Conservation (phyloP, 1,140 invertebrate genomes). For the Bombus polaris region DNA sequence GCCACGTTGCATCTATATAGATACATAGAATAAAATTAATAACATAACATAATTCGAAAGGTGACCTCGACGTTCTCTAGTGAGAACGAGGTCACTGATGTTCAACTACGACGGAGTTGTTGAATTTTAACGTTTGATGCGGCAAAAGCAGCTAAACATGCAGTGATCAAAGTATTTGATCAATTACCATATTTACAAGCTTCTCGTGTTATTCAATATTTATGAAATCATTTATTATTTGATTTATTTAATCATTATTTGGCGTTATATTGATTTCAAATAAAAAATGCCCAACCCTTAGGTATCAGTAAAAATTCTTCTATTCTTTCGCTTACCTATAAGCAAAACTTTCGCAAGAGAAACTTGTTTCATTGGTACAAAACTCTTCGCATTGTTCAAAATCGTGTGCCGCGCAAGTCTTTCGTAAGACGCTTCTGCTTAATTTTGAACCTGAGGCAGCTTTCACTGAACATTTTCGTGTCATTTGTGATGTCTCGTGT, state of each 20-base stretch:
- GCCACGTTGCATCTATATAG: constrained; percentile 79
- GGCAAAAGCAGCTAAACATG: background rate
- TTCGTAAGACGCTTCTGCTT: constrained; percentile 85
- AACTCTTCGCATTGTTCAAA: constrained; percentile 89
- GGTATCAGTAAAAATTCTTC: background rate
- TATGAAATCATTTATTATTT: background rate
- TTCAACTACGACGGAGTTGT: background rate
- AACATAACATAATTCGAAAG: background rate
- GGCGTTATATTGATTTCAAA: background rate
- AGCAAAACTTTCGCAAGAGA: constrained; percentile 89
- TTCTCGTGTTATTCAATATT: too few relatives aligned
- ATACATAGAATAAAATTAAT: background rate
- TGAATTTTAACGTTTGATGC: background rate
- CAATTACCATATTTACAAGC: background rate
- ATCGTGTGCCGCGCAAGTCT: constrained; percentile 85
- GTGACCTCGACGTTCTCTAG: background rate
- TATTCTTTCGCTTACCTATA: constrained; percentile 84
- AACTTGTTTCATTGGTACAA: constrained; percentile 88
- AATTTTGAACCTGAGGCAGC: constrained; percentile 88
- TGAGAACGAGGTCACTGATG: background rate
- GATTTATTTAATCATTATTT: background rate
- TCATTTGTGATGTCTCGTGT: background rate
- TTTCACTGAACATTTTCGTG: constrained; percentile 86
- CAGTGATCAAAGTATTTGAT: background rate
- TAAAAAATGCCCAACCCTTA: background rate